Evolutionary conservation across 2,113 vertebrate genomes (phyloP), one percentile per base, ranked within the genome.

Genomic region (Syngnathoides biaculeatus): DNA sequence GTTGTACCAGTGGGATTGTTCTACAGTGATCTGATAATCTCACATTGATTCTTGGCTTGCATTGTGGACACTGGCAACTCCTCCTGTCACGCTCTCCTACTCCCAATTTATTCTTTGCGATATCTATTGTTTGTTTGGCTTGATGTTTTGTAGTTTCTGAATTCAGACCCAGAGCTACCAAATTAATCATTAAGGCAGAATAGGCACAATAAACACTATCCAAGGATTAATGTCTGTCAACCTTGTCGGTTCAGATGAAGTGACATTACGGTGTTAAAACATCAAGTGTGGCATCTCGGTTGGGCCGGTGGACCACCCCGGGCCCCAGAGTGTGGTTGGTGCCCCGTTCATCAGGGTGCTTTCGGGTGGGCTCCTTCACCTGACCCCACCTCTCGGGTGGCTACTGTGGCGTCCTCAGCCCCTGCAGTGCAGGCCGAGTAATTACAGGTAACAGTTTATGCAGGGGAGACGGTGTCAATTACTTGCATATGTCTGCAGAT

Each of bases 31-130:
- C 20, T 24, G 53, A 60, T 72, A 47, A 69, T 78, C 72, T 65
- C 63, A 77, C 62, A 87, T 86, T 38, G 70, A 82, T 84, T 78
- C 63, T 52, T 87, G 79, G 79, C 82, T 74, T 64, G 77, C 71
- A 64, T 75, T 71, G 48, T 20, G 53, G 64, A 77, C 71, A 84
- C 69, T 56, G 15, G 72, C 79, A 75, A 53, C 71, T 71, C 24
- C 58, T 65, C 68, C 72, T 73, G 56, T 83, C 77, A 69, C 38
- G 26, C 73, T 78, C 64, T 61, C 45, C 40, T 56, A 27, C 38
- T 72, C 62, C 63, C 62, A 71, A 56, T 26, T 40, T 45, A 47
- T n/a, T n/a, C n/a, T 74, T 35, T 42, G 58, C 56, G 27, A 3
- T 77, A 72, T 81, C 66, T 40, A 17, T 63, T 80, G 55, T 69